Evolutionary conservation across 2,888 invertebrate genomes (phyloP).

Genomic region (Pherbina coryleti): DNA sequence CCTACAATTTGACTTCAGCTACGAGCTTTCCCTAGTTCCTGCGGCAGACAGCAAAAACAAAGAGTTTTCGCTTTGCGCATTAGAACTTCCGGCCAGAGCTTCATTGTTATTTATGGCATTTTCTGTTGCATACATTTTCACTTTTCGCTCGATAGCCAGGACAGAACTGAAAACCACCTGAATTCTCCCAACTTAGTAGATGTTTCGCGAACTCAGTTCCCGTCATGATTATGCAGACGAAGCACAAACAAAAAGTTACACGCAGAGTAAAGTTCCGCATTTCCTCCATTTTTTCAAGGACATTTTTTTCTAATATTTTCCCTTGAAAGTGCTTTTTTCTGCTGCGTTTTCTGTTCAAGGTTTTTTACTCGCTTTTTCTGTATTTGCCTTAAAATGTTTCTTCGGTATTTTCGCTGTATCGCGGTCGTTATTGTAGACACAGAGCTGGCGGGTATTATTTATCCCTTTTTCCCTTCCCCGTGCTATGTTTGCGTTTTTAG

Average conservation of each 20-base stretch:
- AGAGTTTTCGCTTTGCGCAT: background rate
- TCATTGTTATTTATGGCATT: conserved; percentile 21
- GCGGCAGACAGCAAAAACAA: background rate
- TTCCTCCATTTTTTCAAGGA: conserved; percentile 22
- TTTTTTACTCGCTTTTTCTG: background rate
- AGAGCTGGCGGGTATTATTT: background rate
- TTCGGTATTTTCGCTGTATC: background rate
- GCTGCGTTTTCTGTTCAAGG: background rate
- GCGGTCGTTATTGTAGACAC: background rate
- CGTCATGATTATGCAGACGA: background rate
- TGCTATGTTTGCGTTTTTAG: background rate
- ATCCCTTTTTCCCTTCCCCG: background rate
- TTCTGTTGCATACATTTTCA: conserved; percentile 21
- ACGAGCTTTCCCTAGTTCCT: background rate
- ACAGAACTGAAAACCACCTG: background rate
- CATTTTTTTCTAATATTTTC: background rate
- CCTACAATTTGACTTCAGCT: background rate
- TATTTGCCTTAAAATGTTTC: background rate
- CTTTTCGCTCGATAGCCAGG: background rate
- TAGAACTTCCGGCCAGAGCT: background rate
- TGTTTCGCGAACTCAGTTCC: background rate
- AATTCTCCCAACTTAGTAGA: background rate
- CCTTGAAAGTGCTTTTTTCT: background rate
- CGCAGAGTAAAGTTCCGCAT: conserved; percentile 6
- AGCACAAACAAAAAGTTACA: background rate